Conservation (phyloP, 2,888 invertebrate genomes). For the Eupithecia insigniata region DNA sequence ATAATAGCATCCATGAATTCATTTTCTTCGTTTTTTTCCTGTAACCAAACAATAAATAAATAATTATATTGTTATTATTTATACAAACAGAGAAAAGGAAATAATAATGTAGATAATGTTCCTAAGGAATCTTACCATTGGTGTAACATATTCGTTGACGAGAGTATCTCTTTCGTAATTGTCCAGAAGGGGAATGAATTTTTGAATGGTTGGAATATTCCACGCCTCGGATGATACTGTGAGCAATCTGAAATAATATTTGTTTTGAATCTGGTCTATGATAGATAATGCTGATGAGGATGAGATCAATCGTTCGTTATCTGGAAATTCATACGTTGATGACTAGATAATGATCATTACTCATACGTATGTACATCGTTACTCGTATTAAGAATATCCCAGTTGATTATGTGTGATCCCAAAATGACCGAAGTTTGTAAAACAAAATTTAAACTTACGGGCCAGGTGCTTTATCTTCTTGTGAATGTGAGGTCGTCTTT, state of each 20-base stretch:
- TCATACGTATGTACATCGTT: background rate
- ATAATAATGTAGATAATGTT: background rate
- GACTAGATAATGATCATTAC: background rate
- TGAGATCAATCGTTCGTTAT: slow-evolving; percentile 3
- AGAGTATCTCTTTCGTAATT: slow-evolving; percentile 92
- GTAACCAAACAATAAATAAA: slow-evolving; percentile 36
- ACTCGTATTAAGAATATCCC: background rate
- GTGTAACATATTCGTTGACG: slow-evolving; percentile 90
- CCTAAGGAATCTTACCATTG: slow-evolving; percentile 68
- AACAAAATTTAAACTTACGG: slow-evolving; percentile 84
- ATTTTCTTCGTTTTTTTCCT: slow-evolving; percentile 91
- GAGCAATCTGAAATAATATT: slow-evolving; percentile 84
- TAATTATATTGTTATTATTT: background rate
- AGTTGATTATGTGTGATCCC: background rate
- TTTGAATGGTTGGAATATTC: slow-evolving; percentile 89
- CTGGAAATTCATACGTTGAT: background rate
- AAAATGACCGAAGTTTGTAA: background rate
- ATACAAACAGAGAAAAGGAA: no score
- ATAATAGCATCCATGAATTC: slow-evolving; percentile 91
- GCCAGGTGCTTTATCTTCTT: slow-evolving; percentile 88
- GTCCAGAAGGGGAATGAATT: slow-evolving; percentile 89
- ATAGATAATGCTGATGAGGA: background rate
- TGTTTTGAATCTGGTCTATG: background rate
- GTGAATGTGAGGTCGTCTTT: slow-evolving; percentile 88
- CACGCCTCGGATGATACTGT: slow-evolving; percentile 85